phyloP scores from a whole-genome alignment of 2,888 invertebrate genomes.

The Psylliodes chrysocephalus region DNA sequence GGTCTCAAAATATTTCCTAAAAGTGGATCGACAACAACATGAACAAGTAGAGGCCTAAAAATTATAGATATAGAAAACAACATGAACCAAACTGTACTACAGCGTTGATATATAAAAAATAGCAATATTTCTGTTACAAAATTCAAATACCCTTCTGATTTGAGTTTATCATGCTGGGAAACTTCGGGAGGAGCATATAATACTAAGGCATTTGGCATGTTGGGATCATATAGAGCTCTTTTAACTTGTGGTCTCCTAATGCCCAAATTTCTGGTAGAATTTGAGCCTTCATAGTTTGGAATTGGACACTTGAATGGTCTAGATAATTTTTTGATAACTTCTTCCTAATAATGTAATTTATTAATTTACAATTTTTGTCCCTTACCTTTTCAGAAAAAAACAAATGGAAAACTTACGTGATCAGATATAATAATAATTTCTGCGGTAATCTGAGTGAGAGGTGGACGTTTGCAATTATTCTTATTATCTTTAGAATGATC shows the following conservation, averaged over 20 bases:
- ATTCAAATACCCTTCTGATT: slow-evolving; percentile 65
- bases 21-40: slow-evolving; percentile 97
- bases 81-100: background rate
- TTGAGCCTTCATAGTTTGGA: slow-evolving; percentile 82
- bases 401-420: slow-evolving; percentile 66
- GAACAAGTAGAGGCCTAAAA: slow-evolving; percentile 76
- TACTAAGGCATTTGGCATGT: slow-evolving; percentile 90
- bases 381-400: background rate
- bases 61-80: too few relatives aligned
- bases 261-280: slow-evolving; percentile 82
- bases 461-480: slow-evolving; percentile 60
- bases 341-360: slow-evolving; percentile 72
- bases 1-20: slow-evolving; percentile 91
- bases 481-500: slow-evolving; percentile 58
- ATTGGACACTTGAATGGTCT: slow-evolving; percentile 95
- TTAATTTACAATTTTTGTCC: background rate
- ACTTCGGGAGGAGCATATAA: slow-evolving; percentile 86
- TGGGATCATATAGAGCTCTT: slow-evolving; percentile 89
- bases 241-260: slow-evolving; percentile 72
- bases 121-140: background rate
- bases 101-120: background rate
- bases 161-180: slow-evolving; percentile 87
- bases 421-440: slow-evolving; percentile 63
- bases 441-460: slow-evolving; percentile 46
- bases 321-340: slow-evolving; percentile 80